phyloP scores from a whole-genome alignment of 2,888 invertebrate species.

The Anorthoa munda region DNA sequence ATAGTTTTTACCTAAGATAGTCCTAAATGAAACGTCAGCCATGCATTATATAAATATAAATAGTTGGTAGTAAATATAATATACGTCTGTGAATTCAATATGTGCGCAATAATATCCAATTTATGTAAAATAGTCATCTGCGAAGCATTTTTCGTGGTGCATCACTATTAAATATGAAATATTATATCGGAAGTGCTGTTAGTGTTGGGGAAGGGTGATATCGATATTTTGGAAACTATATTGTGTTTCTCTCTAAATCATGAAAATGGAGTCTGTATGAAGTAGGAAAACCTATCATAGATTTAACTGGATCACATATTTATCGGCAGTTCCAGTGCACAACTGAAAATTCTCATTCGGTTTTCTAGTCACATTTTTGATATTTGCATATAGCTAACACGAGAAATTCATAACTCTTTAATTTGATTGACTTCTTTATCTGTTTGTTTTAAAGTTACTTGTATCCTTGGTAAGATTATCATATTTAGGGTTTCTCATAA shows the following conservation, averaged over 20 bases:
- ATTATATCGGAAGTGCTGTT: constrained; percentile 82
- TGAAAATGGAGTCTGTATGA: not conserved
- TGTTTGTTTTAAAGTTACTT: not conserved
- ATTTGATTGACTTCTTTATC: no score
- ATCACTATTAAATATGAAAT: constrained; percentile 88
- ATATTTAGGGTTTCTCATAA: no score
- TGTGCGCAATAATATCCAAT: constrained; percentile 62
- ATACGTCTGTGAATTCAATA: constrained; percentile 63
- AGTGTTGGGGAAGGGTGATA: constrained; percentile 68
- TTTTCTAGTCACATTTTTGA: not conserved
- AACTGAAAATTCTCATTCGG: no score
- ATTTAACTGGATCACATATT: not conserved
- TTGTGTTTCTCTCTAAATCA: not conserved
- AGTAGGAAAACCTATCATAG: no score
- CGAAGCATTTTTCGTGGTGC: constrained; percentile 81
- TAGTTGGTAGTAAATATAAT: constrained; percentile 3
- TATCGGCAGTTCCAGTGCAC: no score
- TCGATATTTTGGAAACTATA: constrained; percentile 50
- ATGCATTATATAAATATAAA: not conserved
- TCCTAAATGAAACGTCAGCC: not conserved
- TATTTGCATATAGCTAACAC: not conserved
- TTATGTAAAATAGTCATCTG: constrained; percentile 77
- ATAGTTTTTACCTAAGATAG: no score
- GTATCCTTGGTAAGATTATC: not conserved
- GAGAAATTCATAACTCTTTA: not conserved